Evolutionary conservation across 1,140 invertebrate genomes (phyloP).

Genomic region (Oncopeltus fasciatus): DNA sequence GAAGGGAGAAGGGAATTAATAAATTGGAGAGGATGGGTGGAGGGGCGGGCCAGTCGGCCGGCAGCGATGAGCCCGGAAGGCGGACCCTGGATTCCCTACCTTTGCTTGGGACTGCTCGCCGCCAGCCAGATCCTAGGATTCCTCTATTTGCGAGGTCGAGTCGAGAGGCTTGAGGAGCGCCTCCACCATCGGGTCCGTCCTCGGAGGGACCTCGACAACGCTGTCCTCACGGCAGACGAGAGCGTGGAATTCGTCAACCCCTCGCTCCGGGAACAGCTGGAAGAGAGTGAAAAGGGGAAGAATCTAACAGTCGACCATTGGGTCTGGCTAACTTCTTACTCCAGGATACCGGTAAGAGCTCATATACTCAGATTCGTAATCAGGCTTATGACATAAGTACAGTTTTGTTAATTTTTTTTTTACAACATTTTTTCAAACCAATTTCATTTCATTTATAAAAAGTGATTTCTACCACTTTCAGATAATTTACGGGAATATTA

Average conservation of each 20-base stretch:
- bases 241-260: slow-evolving; percentile 53
- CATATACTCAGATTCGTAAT: too few species aligned
- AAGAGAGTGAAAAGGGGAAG: slow-evolving; percentile 29
- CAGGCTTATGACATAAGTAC: too few species aligned
- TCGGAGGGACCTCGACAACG: slow-evolving; percentile 25
- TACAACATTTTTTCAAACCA: too few species aligned
- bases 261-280: slow-evolving; percentile 42
- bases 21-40: background rate
- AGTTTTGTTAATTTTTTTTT: too few species aligned
- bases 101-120: background rate
- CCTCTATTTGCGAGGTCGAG: background rate
- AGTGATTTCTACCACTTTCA: too few species aligned
- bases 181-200: background rate
- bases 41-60: background rate
- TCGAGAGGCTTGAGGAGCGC: background rate
- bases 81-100: background rate
- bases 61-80: background rate
- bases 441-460: too few species aligned
- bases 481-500: too few species aligned
- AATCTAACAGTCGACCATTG: slow-evolving; percentile 35
- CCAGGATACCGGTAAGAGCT: slow-evolving; percentile 51
- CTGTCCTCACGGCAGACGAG: slow-evolving; percentile 29
- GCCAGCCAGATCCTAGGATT: background rate
- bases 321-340: slow-evolving; percentile 65
- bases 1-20: too few species aligned